phyloP scores from a whole-genome alignment of 2,888 invertebrate species.

The Trichogramma dendrolimi region DNA sequence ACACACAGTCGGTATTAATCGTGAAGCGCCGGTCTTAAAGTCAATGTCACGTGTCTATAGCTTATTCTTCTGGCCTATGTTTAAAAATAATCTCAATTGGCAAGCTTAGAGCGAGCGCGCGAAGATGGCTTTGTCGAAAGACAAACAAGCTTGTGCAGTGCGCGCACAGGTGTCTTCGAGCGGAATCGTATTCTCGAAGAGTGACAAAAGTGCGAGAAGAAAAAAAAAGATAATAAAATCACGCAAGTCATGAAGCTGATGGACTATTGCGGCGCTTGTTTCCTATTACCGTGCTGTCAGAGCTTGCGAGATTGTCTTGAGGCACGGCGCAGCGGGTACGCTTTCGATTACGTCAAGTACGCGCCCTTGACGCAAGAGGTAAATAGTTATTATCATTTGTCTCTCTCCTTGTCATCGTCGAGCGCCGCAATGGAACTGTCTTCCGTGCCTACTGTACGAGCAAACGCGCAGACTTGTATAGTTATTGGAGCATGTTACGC shows the following conservation, averaged over 20 bases:
- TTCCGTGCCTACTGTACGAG: too few relatives aligned
- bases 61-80: not conserved
- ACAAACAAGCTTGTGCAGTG: not conserved
- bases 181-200: too few relatives aligned
- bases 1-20: not conserved
- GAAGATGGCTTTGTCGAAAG: not conserved
- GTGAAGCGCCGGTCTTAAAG: not conserved
- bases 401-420: too few relatives aligned
- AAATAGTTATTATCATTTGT: constrained; percentile 20
- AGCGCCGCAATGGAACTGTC: too few relatives aligned
- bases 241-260: not conserved
- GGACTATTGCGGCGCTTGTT: constrained; percentile 5
- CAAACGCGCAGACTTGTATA: too few relatives aligned
- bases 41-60: not conserved
- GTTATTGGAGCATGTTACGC: too few relatives aligned
- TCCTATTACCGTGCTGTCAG: not conserved
- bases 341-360: constrained; percentile 44
- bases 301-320: not conserved
- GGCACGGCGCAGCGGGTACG: not conserved
- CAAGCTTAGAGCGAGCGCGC: not conserved
- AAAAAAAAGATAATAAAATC: too few relatives aligned
- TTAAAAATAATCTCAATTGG: not conserved
- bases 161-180: too few relatives aligned
- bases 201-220: too few relatives aligned
- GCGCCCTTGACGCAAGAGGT: constrained; percentile 40